A percentile compares a stretch with the other conserved stretches of the same genome.
phyloP scores from a whole-genome alignment of 2,113 vertebrate genomes.

The Serinus canaria region DNA sequence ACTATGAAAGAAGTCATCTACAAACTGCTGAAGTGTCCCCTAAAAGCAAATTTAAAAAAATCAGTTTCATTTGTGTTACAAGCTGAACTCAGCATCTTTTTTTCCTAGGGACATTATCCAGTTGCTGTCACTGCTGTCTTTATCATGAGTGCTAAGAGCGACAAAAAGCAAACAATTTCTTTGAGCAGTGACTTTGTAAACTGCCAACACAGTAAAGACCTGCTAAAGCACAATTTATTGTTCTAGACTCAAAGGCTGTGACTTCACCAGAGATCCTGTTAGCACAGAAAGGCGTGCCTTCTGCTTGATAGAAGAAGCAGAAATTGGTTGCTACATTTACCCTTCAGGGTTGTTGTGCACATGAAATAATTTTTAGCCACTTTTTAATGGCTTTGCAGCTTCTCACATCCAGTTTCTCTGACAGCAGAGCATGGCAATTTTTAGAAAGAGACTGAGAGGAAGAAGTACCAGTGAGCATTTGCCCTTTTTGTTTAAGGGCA shows the following conservation, averaged over 20 bases:
- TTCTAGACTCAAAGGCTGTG: not conserved
- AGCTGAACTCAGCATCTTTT: not conserved
- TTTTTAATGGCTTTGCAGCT: not conserved
- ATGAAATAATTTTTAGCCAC: not conserved
- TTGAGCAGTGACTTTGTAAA: not conserved
- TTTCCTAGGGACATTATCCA: not conserved
- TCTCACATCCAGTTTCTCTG: not conserved
- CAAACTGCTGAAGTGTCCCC: conserved; percentile 98
- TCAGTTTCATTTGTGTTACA: not conserved
- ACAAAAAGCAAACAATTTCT: not conserved
- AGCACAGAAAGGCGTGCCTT: not conserved
- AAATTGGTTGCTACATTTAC: not conserved
- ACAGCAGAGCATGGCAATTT: not conserved
- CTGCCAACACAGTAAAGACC: not conserved
- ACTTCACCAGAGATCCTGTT: not conserved
- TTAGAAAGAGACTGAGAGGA: not conserved
- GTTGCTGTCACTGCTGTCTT: not conserved
- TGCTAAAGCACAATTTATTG: not conserved
- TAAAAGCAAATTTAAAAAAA: conserved; percentile 48
- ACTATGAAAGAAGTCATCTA: conserved; percentile 96
- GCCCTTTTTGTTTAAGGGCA: not conserved
- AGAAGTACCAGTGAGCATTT: not conserved
- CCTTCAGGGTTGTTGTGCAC: rapidly evolving
- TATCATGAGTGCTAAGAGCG: not conserved
- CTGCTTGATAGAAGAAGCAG: not conserved